Percentiles rank a stretch among this genome's conserved stretches.
Conservation (phyloP, 2,797 vertebrate genomes). For the Paguma larvata region DNA sequence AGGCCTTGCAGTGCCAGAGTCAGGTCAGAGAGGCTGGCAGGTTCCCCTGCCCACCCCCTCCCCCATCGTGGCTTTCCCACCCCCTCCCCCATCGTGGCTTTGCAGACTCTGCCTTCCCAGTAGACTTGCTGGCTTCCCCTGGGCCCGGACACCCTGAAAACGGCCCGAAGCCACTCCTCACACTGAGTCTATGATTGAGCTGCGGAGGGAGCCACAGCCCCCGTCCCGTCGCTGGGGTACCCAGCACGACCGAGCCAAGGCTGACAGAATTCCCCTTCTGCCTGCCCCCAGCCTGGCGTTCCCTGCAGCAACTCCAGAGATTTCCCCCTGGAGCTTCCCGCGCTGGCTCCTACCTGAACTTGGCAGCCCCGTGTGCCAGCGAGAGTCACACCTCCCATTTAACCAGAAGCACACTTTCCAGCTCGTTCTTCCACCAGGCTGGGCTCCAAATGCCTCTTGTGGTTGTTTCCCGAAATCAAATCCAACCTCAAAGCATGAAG, state of each 20-base stretch:
- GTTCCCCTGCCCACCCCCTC: background rate
- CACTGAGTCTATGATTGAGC: background rate
- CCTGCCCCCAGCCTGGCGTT: conserved; percentile 14
- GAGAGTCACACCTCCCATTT: conserved; percentile 71
- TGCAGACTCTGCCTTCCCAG: background rate
- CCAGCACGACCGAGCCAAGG: background rate
- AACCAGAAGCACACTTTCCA: conserved; percentile 83
- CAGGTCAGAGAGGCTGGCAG: background rate
- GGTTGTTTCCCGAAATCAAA: conserved; percentile 85
- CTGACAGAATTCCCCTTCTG: background rate
- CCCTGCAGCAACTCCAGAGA: background rate
- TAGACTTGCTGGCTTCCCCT: background rate
- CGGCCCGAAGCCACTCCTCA: background rate
- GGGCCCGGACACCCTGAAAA: background rate
- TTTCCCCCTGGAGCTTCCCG: conserved; percentile 63
- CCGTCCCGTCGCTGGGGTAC: background rate
- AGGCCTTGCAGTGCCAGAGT: background rate
- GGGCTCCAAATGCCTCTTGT: conserved; percentile 83
- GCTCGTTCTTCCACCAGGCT: conserved; percentile 79
- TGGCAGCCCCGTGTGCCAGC: conserved; percentile 70
- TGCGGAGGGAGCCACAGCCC: background rate
- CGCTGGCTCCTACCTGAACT: conserved; percentile 81
- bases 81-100: background rate
- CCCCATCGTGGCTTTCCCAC: background rate
- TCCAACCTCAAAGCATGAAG: conserved; percentile 85